Conservation (phyloP, 2,888 invertebrate genomes). For the Parnassius smintheus region DNA sequence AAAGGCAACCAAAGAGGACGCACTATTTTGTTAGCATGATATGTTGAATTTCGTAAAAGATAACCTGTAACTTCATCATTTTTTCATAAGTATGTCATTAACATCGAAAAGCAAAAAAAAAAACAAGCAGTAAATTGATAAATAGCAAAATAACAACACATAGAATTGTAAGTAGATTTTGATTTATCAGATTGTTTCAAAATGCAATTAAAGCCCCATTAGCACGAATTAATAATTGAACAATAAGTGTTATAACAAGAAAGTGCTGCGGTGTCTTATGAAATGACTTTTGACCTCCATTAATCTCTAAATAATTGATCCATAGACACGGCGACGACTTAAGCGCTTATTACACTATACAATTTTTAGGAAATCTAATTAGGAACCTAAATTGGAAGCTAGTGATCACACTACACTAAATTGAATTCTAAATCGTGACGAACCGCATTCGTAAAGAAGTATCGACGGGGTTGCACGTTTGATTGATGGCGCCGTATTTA, state of each 20-base stretch:
- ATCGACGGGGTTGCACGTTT: too few species aligned
- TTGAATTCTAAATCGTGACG: too few species aligned
- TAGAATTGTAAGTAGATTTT: conserved; percentile 39
- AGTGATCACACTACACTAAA: too few species aligned
- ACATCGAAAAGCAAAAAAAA: conserved; percentile 40
- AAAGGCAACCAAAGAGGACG: too few species aligned
- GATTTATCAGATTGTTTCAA: conserved; percentile 63
- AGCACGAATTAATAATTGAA: conserved; percentile 53
- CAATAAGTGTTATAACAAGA: conserved; percentile 51
- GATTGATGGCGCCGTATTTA: too few species aligned
- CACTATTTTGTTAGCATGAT: too few species aligned
- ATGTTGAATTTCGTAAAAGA: too few species aligned
- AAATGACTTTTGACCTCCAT: conserved; percentile 44
- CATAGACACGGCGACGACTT: conserved; percentile 11
- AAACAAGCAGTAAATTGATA: conserved; percentile 40
- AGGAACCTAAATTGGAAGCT: too few species aligned
- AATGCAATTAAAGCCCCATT: conserved; percentile 62
- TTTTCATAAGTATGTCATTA: conserved; percentile 9
- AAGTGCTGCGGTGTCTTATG: conserved; percentile 43
- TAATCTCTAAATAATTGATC: conserved; percentile 23
- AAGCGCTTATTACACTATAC: too few species aligned
- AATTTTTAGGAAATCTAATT: too few species aligned
- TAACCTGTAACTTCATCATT: too few species aligned
- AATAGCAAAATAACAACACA: conserved; percentile 39
- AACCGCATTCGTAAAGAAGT: too few species aligned